These are phyloP conservation scores for Monopis laevigella DNA, from an alignment of 2,888 invertebrate genomes.

Conservation along the genomic window DNA sequence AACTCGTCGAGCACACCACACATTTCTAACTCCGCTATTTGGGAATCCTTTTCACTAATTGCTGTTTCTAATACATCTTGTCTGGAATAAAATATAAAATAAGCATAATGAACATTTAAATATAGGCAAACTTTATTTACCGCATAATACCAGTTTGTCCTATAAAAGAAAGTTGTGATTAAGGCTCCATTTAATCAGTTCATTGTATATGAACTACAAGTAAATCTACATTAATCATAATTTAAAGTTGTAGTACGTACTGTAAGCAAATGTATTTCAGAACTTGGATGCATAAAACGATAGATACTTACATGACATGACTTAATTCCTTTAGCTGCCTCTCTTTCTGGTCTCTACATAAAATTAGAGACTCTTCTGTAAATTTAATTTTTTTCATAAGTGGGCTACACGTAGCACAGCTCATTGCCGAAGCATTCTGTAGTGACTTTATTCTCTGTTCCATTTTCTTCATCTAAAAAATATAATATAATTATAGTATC, in stretches of 20 bases:
- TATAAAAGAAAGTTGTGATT: no score
- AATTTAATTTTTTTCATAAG: constrained; percentile 71
- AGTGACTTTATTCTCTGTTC: constrained; percentile 75
- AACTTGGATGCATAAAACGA: no score
- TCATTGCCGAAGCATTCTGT: constrained; percentile 74
- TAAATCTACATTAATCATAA: no score
- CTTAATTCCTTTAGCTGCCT: constrained; percentile 78
- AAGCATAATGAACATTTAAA: no score
- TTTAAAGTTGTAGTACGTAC: no score
- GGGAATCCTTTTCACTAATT: constrained; percentile 89
- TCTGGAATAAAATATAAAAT: constrained; percentile 56
- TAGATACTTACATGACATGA: constrained; percentile 82
- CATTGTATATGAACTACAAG: no score
- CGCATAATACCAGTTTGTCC: neutral
- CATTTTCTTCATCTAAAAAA: constrained; percentile 73
- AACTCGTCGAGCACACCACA: constrained; percentile 72
- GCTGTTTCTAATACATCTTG: constrained; percentile 85
- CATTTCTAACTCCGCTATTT: constrained; percentile 83
- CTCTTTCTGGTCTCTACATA: constrained; percentile 70
- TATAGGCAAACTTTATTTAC: neutral
- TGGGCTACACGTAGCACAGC: constrained; percentile 74
- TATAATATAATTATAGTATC: no score
- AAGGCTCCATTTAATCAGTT: no score
- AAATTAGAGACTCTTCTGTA: constrained; percentile 69
- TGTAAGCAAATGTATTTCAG: no score